Conservation (phyloP, 2,888 invertebrate species). For the Microctonus aethiopoides region DNA sequence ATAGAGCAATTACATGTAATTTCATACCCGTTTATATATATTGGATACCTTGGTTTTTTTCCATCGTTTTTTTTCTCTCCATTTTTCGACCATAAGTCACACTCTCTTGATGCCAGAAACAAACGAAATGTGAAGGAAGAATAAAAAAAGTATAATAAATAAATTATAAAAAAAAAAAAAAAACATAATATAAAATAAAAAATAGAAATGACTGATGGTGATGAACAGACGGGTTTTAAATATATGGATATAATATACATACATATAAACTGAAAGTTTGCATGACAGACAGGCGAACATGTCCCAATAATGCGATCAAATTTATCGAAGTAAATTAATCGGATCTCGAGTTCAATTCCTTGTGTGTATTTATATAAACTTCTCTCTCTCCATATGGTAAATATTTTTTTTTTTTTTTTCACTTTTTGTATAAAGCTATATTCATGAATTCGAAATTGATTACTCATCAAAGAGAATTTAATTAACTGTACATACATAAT, state of each 20-base stretch:
- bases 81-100: conserved; percentile 46
- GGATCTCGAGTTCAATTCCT: conserved; percentile 23
- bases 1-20: conserved; percentile 52
- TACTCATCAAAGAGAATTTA: too few relatives aligned
- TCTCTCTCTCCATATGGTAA: not conserved
- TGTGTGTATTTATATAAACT: not conserved
- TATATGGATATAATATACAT: not conserved
- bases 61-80: not conserved
- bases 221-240: conserved; percentile 8
- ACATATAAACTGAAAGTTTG: not conserved
- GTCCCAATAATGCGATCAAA: conserved; percentile 26
- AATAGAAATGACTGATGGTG: not conserved
- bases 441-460: too few relatives aligned
- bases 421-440: too few relatives aligned
- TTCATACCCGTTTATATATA: conserved; percentile 53
- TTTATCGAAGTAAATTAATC: conserved; percentile 33
- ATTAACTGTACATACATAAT: too few relatives aligned
- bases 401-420: too few relatives aligned
- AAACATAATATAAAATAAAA: conserved; percentile 11
- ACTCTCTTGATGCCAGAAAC: conserved; percentile 33
- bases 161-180: conserved; percentile 10
- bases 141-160: conserved; percentile 1
- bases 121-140: conserved; percentile 11
- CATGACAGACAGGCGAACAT: not conserved
- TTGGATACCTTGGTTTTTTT: conserved; percentile 42